Evolutionary conservation across 2,113 vertebrate genomes (phyloP), one percentile per base, ranked within the genome.

Genomic region (Callipepla squamata): DNA sequence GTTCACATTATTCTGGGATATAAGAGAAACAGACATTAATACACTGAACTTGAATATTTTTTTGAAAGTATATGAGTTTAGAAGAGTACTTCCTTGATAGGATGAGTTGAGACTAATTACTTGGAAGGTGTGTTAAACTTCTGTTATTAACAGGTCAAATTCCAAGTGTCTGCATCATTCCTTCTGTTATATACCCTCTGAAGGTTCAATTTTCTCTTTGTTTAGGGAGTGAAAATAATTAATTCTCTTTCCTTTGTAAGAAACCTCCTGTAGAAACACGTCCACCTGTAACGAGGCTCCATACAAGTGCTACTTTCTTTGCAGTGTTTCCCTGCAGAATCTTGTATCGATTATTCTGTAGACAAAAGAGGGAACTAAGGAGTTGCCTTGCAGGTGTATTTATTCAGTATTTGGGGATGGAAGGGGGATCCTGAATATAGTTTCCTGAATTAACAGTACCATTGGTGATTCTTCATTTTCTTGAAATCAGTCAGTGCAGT

Each of bases 301-400:
- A 7, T 70, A 32, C 32, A 78, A 80, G 25, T 9, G 10, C 53
- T 12, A 47, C 21, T 77, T 67, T n/a, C 32, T 63, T 53, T 69
- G 36, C 53, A 42, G 28, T 20, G 34, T 20, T 75, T 89, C 62
- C 91, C 87, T 91, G 44, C 23, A 65, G 94, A 91, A 38, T 23
- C 65, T 62, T 42, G 32, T 8, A 65, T 84, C 0, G 11, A 72
- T 95, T 93, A 30, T 81, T 75, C 51, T 78, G 69, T 75, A 78
- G 69, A 87, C 61, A 78, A 90, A 83, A 91, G 69, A 63, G 40
- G 28, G n/a, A 93, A 87, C 58, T 79, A 48, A 85, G 76, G 75
- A 85, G 58, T 38, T 91, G 48, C 44, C 26, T 53, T 65, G 65
- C 51, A 74, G 58, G 47, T 22, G 25, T 9, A 7, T 50, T 50